Base-by-base conservation (phyloP, 2,888 invertebrate genomes). In the Heliothis peltigera region DNA sequence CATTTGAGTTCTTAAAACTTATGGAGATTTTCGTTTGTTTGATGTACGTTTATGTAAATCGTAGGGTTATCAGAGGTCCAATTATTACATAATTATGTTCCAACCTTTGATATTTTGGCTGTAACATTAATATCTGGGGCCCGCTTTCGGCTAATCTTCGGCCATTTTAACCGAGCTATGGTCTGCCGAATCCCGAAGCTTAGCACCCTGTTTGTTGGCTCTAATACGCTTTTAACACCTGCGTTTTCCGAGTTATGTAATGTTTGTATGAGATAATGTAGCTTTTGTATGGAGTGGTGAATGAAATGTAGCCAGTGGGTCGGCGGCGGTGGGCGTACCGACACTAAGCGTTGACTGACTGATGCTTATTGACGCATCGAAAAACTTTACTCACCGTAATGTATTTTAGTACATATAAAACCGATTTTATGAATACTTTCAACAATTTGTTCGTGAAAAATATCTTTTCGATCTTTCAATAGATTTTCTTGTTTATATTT, bases 201-300 rank as follows among this genome's bases (percentile, higher is more conserved):
- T 94, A 93, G 85, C 92, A 89, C 91, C 81, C 91, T 93, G 92
- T 94, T 94, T 93, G 94, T 92, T 85, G 86, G 87, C 85, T 86
- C 75, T 93, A 92, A 92, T 93, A 91, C 89, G 91, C 88, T 92
- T 92, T 93, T 92, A 93, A 91, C 94, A 94, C 94, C 92, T 92
- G 93, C 88, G 91, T 87, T 91, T 87, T 83, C 84, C 79, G 84
- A 88, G 86, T 91, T 91, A 88, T 89, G 88, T 86, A 88, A 83
- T 80, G 83, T 84, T 83, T 83, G 86, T 85, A 87, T 86, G 85
- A 88, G 82, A 88, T 91, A 87, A 90, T 87, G 89, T 87, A 84
- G 83, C 83, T 87, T 87, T 88, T 87, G 85, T 85, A 85, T 84
- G 78, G 78, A 82, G 82, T 84, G 88, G 53, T 81, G 90, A 91